Conservation (phyloP, 2,888 invertebrate species). For the Caenorhabditis sp. region DNA sequence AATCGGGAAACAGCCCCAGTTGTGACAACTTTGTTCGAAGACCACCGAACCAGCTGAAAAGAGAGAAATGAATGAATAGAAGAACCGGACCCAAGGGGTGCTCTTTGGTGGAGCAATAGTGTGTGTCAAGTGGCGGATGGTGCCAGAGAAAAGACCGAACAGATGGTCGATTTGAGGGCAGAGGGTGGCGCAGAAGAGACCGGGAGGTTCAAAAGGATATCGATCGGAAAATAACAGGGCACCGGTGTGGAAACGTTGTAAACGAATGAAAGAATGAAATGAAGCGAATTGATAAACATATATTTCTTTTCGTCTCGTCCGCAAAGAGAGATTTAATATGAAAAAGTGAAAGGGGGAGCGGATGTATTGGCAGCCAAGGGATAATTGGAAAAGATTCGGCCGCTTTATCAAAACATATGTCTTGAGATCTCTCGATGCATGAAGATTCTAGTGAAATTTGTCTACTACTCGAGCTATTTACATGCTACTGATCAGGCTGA, state of each 20-base stretch:
- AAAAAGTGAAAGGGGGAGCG: constrained; percentile 8
- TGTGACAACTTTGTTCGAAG: constrained; percentile 72
- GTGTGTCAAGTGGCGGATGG: constrained; percentile 36
- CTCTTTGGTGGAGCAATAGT: constrained; percentile 36
- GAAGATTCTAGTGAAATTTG: neutral
- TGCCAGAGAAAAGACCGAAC: constrained; percentile 25
- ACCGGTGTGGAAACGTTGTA: constrained; percentile 6
- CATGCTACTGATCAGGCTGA: neutral
- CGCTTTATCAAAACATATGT: constrained; percentile 47
- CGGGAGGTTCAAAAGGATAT: constrained; percentile 28
- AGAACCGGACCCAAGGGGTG: constrained; percentile 5
- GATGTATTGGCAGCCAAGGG: constrained; percentile 4
- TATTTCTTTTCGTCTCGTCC: neutral
- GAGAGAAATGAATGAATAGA: neutral
- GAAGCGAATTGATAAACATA: constrained; percentile 14
- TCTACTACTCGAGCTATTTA: neutral
- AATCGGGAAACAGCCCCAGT: constrained; percentile 72
- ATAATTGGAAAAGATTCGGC: constrained; percentile 53
- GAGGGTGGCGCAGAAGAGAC: constrained; percentile 35
- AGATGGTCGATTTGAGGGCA: constrained; percentile 46
- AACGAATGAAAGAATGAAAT: neutral
- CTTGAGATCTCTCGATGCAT: constrained; percentile 1
- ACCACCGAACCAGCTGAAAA: constrained; percentile 76
- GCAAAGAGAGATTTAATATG: constrained; percentile 8
- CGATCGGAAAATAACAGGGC: constrained; percentile 12